Evolutionary conservation across 2,797 vertebrate species (phyloP).

Genomic region (Phylloscopus collybita): DNA sequence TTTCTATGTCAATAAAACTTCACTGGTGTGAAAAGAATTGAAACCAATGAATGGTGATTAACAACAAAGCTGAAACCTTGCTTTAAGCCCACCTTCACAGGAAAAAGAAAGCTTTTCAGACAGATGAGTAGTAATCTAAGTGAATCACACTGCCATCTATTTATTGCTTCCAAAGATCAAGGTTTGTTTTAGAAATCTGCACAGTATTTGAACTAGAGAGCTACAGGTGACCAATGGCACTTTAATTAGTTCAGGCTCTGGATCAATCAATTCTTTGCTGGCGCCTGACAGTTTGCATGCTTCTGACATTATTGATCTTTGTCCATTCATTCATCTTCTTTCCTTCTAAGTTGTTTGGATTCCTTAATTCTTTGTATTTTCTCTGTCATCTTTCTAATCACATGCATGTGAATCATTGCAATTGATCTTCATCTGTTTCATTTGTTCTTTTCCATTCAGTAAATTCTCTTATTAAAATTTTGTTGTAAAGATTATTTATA

Average conservation of each 20-base stretch:
- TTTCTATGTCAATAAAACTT: background rate
- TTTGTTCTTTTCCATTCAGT: background rate
- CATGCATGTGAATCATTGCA: background rate
- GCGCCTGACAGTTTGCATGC: background rate
- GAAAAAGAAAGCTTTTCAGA: background rate
- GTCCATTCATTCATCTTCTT: conserved; percentile 44
- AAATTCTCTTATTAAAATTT: background rate
- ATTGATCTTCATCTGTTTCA: conserved; percentile 21
- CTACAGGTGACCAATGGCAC: conserved; percentile 55
- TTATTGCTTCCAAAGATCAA: conserved; percentile 51
- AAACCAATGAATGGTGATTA: background rate
- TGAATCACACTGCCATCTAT: background rate
- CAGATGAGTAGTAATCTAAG: background rate
- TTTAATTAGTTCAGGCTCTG: conserved; percentile 64
- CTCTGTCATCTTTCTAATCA: conserved; percentile 41
- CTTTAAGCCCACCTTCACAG: background rate
- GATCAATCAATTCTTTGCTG: conserved; percentile 57
- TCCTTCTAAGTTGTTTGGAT: conserved; percentile 18
- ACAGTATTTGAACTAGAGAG: conserved; percentile 29
- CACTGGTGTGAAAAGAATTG: background rate
- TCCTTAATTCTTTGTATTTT: conserved; percentile 40
- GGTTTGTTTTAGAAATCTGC: background rate
- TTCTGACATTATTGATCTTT: conserved; percentile 60
- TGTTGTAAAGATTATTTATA: background rate
- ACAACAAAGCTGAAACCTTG: background rate